Evolutionary conservation across 2,888 invertebrate species (phyloP), one percentile per base, ranked within the genome.

Genomic region (Platerodrilus igneus): DNA sequence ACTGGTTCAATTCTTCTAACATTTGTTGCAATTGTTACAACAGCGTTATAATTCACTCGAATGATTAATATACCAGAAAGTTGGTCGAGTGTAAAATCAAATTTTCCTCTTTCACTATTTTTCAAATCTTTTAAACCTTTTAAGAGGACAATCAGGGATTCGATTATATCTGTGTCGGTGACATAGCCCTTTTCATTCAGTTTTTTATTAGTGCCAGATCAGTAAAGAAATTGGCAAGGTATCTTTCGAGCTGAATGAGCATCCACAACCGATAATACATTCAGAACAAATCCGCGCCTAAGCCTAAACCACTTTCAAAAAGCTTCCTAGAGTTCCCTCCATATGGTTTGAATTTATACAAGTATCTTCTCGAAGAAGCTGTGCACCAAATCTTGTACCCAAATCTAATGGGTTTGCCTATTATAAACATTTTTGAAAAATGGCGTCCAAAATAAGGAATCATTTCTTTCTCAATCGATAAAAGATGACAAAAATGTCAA

Each of bases 361-460:
- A n/a, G n/a, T n/a, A n/a, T n/a, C n/a, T n/a, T n/a, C n/a, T n/a
- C n/a, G n/a, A n/a, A n/a, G n/a, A n/a, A n/a, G n/a, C n/a, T n/a
- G n/a, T n/a, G 27, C 47, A 47, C 33, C 33, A 33, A 16, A 22
- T 2, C 15, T 33, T 33, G 10, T 5, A 33, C 2, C 57, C 57
- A 38, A 60, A 59, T 4, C 57, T 43, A 1, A 56, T 50, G 10
- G 56, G 56, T 26, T 58, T 57, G 7, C 48, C 51, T 45, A 49
- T 51, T 13, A 60, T 55, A 33, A 56, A 59, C 53, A 56, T 56
- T 46, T 59, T 58, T 13, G 45, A 46, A 5, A 56, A 55, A 41
- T 57, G 57, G 19, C 44, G 16, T 7, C 56, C 56, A 48, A 55
- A 59, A 26, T 50, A 48, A 2, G 49, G 40, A 5, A 53, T 41